Conservation (phyloP, 2,113 vertebrate species). For the Sturnira hondurensis region DNA sequence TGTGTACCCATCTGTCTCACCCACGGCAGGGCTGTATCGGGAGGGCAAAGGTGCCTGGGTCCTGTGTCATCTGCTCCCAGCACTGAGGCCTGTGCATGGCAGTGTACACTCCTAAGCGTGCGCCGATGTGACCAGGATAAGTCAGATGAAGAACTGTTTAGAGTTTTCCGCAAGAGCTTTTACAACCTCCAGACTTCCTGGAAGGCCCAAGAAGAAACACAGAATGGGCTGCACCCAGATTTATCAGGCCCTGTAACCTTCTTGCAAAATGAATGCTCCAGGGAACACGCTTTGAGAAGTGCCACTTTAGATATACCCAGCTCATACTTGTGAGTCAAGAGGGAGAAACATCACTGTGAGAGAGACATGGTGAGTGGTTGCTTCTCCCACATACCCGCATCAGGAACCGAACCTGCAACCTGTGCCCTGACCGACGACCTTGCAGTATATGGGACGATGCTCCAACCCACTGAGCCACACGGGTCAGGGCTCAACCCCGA, state of each 20-base stretch:
- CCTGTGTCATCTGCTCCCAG: background rate
- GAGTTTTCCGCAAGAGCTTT: background rate
- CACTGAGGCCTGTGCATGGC: fast-evolving
- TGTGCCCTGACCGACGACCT: too few relatives aligned
- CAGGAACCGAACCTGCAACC: too few relatives aligned
- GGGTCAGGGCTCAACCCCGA: background rate
- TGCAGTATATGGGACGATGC: too few relatives aligned
- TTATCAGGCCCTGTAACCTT: background rate
- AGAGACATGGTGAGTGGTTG: too few relatives aligned
- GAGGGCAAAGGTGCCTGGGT: background rate
- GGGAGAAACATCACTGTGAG: too few relatives aligned
- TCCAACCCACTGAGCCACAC: too few relatives aligned
- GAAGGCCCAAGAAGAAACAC: background rate
- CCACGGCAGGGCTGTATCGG: background rate
- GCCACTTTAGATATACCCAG: fast-evolving
- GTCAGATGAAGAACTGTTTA: background rate
- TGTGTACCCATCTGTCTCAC: fast-evolving
- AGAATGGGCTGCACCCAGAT: fast-evolving
- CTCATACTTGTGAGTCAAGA: background rate
- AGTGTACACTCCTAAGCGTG: too few relatives aligned
- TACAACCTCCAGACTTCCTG: background rate
- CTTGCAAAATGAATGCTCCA: background rate
- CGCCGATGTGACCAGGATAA: fast-evolving
- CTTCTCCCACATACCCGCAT: too few relatives aligned
- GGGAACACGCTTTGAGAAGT: background rate